Evolutionary conservation across 1,140 invertebrate genomes (phyloP), one percentile per base, ranked within the genome.

Genomic region (Chironomus tepperi): DNA sequence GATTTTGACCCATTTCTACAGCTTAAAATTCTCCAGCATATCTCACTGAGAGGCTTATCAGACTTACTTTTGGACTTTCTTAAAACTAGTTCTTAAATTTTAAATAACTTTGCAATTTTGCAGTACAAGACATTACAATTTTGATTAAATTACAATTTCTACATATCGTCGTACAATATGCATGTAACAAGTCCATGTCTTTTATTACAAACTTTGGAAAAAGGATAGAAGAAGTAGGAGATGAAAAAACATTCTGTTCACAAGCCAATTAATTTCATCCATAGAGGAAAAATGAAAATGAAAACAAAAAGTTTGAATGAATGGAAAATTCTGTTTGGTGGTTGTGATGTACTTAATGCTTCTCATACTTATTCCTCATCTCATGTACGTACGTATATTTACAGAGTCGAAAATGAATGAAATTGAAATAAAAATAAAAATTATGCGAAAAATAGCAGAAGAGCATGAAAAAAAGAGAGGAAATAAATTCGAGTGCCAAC

Each of bases 261-360:
- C 65, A 70, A 70, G 65, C 65, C 65, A 70, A 70, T 70, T 70
- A 70, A 70, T 70, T 70, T 70, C 18, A 70, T 70, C 16, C 65
- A 70, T 57, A 70, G 19, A 70, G 6, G 15, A 7, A 67, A 67
- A 47, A 47, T 47, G 43, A 47, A 47, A 47, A 47, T 47, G 43
- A 47, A n/a, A 47, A 47, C 10, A 57, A 34, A 57, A 57, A 3
- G n/a, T n/a, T 57, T n/a, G 47, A 57, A 47, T 47, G 47, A n/a
- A n/a, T 57, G 12, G 47, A 57, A 12, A 15, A 57, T 57, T 12
- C 8, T 15, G 47, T 5, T 57, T 57, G 47, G 12, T 57, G 47
- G 47, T 57, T 47, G 64, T 9, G 65, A 16, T 70, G 65, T 70
- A 10, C 18, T 70, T 70, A 70, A 70, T 70, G 65, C 19, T 70